Evolutionary conservation across 2,797 vertebrate species (phyloP).

Genomic region (Meriones psammophilus): DNA sequence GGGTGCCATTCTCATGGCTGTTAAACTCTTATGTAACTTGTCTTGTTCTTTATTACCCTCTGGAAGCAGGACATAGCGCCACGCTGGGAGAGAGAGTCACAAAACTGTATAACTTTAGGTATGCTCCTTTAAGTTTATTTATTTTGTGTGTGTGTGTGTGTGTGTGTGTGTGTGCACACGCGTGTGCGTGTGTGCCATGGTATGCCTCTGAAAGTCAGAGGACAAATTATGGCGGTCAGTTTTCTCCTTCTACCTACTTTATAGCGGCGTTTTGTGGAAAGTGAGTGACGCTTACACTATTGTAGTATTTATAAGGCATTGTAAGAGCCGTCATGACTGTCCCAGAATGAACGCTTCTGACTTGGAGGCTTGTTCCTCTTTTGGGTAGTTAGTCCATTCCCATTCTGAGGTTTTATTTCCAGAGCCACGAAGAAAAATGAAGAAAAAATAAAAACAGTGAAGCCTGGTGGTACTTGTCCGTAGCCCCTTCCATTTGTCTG

Average conservation of each 20-base stretch:
- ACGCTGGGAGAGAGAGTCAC: not conserved
- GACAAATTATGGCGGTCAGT: not conserved
- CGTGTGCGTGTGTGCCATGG: rapidly evolving
- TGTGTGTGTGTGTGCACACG: not conserved
- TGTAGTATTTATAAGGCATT: not conserved
- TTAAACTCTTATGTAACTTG: not conserved
- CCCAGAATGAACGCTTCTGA: not conserved
- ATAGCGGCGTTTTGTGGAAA: no score
- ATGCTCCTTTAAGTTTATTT: not conserved
- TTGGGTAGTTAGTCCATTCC: not conserved
- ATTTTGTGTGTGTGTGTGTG: not conserved
- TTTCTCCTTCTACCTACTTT: not conserved
- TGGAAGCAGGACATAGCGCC: not conserved
- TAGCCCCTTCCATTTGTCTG: not conserved
- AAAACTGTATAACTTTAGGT: not conserved
- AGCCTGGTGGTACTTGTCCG: not conserved
- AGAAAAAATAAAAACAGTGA: not conserved
- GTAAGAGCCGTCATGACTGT: not conserved
- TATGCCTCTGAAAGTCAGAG: not conserved
- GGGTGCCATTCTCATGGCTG: not conserved
- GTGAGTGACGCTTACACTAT: not conserved
- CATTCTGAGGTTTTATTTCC: constrained; percentile 9
- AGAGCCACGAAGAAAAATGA: not conserved
- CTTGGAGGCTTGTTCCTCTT: not conserved
- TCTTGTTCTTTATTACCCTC: no score